Base-by-base conservation (phyloP, 2,888 invertebrate species). In the Argyresthia goedartella region DNA sequence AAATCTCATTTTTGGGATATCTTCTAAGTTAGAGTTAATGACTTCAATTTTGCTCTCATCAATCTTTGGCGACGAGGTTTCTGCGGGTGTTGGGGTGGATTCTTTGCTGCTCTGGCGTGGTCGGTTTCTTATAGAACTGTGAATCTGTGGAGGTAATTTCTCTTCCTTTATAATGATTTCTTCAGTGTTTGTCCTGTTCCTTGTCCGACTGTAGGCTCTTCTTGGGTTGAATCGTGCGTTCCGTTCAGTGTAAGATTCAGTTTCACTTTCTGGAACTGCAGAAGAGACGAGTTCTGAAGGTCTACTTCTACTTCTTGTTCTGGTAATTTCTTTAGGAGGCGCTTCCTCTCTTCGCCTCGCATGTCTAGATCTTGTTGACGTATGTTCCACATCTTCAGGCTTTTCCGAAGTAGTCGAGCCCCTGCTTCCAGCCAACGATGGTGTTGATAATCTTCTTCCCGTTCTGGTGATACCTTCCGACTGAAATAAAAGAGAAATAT, bases 171-270 rank as follows among this genome's bases (percentile, higher is more conserved):
- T 33, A 55, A 59, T 63, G 57, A 59, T 56, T 60, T 67, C 66
- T 43, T 56, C 65, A 54, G 67, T 65, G 43, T 59, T 56, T 13
- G 70, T 63, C 63, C 71, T 74, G 56, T 67, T 75, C 42, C 81
- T 77, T 51, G 78, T 69, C 64, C 85, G 76, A 63, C 62, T 69
- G 44, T 61, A 65, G 46, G 74, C 76, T 64, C 72, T 80, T 71
- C 76, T 74, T 25, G 77, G 74, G 65, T 80, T 73, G 56, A 78
- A 77, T 72, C 75, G 73, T 69, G 81, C 81, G 69, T 69, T 78
- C 52, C 65, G 68, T 59, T 58, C 66, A 58, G 66, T 62, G 54
- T 66, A 57, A 56, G 60, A 57, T 57, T 58, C 59, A 11, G 66
- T 60, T 57, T 65, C 61, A 10, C n/a, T 35, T 4, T 48, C 16